phyloP scores from a whole-genome alignment of 1,140 invertebrate genomes.

The Zaprionus gabonicus region DNA sequence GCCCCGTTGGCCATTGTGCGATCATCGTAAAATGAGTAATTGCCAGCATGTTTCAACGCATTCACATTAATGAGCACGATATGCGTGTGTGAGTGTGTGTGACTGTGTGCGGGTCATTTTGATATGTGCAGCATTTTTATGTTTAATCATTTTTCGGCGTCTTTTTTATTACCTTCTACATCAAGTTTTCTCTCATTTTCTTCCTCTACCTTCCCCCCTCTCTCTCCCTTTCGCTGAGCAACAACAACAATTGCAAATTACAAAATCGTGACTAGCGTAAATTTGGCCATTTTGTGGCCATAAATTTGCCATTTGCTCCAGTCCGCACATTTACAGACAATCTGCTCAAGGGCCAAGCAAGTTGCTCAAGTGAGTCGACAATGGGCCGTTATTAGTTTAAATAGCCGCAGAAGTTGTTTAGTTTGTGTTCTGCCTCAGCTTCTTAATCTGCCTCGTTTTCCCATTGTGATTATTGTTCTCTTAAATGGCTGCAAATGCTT shows the following conservation, averaged over 20 bases:
- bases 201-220: conserved; percentile 6
- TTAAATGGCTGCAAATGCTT: background rate
- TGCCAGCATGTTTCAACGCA: conserved; percentile 71
- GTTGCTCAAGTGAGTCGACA: conserved; percentile 33
- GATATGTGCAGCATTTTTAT: conserved; percentile 65
- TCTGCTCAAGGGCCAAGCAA: conserved; percentile 6
- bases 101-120: conserved; percentile 31
- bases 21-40: conserved; percentile 76
- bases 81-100: conserved; percentile 36
- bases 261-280: conserved; percentile 67
- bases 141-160: conserved; percentile 71
- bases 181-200: conserved; percentile 48
- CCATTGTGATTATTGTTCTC: background rate
- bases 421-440: background rate
- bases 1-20: conserved; percentile 61
- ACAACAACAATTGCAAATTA: conserved; percentile 60
- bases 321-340: conserved; percentile 11
- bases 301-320: conserved; percentile 52
- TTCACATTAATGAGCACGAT: conserved; percentile 57
- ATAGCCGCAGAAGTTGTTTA: conserved; percentile 34
- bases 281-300: conserved; percentile 56
- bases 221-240: background rate
- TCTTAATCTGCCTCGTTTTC: background rate
- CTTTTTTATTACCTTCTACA: conserved; percentile 59
- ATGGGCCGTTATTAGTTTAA: conserved; percentile 62